Evolutionary conservation across 1,140 invertebrate genomes (phyloP).

Genomic region (Tachypleus tridentatus): DNA sequence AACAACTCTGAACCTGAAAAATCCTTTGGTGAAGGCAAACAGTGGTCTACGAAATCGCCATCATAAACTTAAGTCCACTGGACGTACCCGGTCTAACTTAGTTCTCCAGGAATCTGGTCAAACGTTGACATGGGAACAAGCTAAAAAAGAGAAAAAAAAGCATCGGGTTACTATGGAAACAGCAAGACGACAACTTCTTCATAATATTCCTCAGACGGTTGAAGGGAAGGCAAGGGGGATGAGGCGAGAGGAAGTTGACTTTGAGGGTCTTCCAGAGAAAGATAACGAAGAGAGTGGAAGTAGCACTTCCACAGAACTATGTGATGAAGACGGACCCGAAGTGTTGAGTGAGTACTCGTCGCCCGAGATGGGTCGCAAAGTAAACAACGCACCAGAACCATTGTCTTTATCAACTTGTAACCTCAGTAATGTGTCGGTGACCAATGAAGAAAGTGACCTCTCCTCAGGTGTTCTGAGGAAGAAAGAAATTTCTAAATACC

Average conservation of each 20-base stretch:
- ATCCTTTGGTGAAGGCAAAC: neutral
- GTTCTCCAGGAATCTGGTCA: neutral
- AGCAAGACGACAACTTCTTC: neutral
- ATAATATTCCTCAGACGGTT: neutral
- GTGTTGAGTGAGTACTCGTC: too few relatives aligned
- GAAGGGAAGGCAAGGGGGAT: neutral
- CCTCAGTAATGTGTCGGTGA: too few relatives aligned
- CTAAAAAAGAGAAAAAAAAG: neutral
- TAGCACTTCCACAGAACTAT: neutral
- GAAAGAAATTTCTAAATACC: too few relatives aligned
- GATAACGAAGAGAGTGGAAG: neutral
- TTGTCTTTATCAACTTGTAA: too few relatives aligned
- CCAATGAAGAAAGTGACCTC: too few relatives aligned
- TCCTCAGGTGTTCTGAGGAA: too few relatives aligned
- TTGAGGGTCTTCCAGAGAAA: neutral
- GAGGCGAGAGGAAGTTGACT: neutral
- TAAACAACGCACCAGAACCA: too few relatives aligned
- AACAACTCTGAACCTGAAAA: neutral
- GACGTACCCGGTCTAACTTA: neutral
- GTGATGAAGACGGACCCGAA: neutral
- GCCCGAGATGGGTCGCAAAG: too few relatives aligned
- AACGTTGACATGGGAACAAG: neutral
- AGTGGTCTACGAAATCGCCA: neutral
- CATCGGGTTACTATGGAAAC: neutral
- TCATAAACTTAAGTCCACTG: neutral